Evolutionary conservation across 2,888 invertebrate genomes (phyloP).

Genomic region (Microctonus aethiopoides): DNA sequence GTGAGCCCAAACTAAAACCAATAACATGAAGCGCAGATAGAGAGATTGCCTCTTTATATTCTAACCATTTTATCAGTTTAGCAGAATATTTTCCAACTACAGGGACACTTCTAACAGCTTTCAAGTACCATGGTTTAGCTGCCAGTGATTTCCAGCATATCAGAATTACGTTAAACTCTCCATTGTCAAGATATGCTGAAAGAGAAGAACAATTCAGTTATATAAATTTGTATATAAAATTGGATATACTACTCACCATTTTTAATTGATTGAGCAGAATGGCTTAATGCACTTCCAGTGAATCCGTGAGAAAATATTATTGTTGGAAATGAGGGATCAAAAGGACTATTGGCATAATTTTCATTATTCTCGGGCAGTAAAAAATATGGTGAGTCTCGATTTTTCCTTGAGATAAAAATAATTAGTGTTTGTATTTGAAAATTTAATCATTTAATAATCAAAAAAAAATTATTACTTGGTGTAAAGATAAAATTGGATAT

Average conservation of each 20-base stretch:
- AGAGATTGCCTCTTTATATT: background rate
- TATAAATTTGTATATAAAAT: background rate
- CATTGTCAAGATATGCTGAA: background rate
- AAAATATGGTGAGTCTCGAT: background rate
- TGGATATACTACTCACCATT: background rate
- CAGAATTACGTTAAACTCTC: background rate
- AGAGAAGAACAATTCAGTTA: background rate
- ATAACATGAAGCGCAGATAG: constrained; percentile 67
- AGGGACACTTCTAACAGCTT: background rate
- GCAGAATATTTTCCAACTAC: background rate
- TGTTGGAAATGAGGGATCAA: background rate
- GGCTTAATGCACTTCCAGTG: background rate
- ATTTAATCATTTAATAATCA: background rate
- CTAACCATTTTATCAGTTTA: background rate
- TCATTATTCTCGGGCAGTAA: background rate
- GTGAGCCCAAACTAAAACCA: constrained; percentile 75
- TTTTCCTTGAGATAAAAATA: background rate
- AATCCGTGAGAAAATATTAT: background rate
- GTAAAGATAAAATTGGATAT: background rate
- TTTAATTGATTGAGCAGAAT: background rate
- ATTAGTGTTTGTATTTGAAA: background rate
- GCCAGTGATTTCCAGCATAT: background rate
- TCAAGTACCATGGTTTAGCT: background rate
- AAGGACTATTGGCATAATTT: background rate
- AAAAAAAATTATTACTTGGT: background rate